Base-by-base conservation (phyloP, 2,113 vertebrate species). In the Corythoichthys haematopterus region DNA sequence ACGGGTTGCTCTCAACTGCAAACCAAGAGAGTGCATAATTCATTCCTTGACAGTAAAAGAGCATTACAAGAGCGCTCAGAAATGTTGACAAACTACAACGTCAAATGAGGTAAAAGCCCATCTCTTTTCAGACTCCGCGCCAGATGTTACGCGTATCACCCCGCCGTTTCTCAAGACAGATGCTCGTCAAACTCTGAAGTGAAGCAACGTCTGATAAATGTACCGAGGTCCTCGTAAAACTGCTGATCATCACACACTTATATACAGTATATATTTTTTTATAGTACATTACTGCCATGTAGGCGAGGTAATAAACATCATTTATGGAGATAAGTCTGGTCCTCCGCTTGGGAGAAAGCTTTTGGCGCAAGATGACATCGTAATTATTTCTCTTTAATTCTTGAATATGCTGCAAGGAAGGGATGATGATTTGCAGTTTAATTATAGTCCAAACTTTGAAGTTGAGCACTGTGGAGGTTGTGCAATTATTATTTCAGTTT, bases 1-100 rank as follows among this genome's bases (percentile, higher is more conserved):
- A 98, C 0, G 95, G 95, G 50, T 96, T 91, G 0, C 75, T 71
- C 3, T 88, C 89, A 0, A 69, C 94, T 97, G 90, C 0, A 72
- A 72, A 76, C 20, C 66, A 3, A 48, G 57, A 37, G 36, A 63
- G 69, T 73, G 47, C 13, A 74, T 53, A 12, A 65, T 53, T 72
- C 6, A 70, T 74, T 63, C 58, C 15, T 36, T 28, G 46, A 67
- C 64, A 74, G 48, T 61, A 36, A 69, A 65, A 69, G 2, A 76
- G 14, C 16, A 65, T 74, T n/a, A 59, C 8, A 14, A 63, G 67
- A 71, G 48, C 52, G 62, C 2, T 28, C 55, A 16, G n/a, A 20
- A 56, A 57, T 56, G 62, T 50, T 74, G 69, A 80, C 66, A 67
- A 71, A 71, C 52, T 58, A 48, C 0, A 40, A 63, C 33, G 56